A percentile compares a stretch with the other conserved stretches of the same genome.
Conservation (phyloP, 2,797 vertebrate species). For the Leptodactylus fallax region DNA sequence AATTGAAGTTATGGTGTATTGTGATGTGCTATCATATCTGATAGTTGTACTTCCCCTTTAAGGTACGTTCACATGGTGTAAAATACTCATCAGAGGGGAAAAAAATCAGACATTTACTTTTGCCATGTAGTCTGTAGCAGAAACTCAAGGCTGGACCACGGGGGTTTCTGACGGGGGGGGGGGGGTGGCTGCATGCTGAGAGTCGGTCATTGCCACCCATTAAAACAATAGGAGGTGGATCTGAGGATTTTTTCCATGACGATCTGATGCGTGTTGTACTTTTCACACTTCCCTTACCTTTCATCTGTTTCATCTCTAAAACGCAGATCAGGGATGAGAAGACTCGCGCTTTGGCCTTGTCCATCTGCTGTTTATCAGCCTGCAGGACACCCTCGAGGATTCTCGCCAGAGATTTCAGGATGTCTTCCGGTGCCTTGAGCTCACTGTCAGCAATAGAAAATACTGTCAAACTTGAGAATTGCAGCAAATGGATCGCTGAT, state of each 20-base stretch:
- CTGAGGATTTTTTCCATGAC: no score
- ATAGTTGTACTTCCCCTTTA: neutral
- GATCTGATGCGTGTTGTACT: no score
- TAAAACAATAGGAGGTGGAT: no score
- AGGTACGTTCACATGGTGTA: no score
- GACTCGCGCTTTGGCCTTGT: slow-evolving; percentile 93
- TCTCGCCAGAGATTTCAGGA: slow-evolving; percentile 87
- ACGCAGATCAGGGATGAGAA: slow-evolving; percentile 92
- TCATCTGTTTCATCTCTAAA: slow-evolving; percentile 91
- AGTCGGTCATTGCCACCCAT: no score
- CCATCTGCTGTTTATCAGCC: slow-evolving; percentile 91
- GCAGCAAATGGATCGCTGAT: neutral
- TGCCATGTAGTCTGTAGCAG: no score
- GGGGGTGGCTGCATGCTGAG: no score
- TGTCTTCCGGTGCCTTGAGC: slow-evolving; percentile 85
- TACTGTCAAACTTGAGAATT: neutral
- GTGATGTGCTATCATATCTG: neutral
- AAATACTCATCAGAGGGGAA: no score
- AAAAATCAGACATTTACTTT: no score
- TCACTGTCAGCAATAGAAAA: slow-evolving; percentile 76
- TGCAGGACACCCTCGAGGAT: slow-evolving; percentile 93
- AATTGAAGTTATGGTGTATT: neutral
- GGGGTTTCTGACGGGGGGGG: no score
- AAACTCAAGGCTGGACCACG: no score
- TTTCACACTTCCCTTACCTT: slow-evolving; percentile 75